These are phyloP conservation scores for Carcina quercana DNA, from an alignment of 2,888 invertebrate species.

Conservation along the genomic window DNA sequence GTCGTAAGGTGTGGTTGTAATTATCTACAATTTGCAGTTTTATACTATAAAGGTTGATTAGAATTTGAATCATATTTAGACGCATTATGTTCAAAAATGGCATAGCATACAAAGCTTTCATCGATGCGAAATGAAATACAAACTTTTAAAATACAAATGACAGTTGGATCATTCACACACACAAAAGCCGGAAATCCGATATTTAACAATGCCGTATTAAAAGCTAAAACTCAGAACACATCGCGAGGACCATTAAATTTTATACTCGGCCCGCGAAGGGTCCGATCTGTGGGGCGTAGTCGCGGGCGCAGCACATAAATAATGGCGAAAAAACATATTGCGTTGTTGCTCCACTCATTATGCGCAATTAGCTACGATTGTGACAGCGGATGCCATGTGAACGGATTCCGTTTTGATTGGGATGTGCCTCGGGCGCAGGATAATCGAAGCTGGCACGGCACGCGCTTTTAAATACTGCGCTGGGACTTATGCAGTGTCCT, in stretches of 20 bases:
- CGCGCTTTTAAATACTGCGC: no score
- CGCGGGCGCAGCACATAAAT: slow-evolving; percentile 46
- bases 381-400: slow-evolving; percentile 61
- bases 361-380: slow-evolving; percentile 73
- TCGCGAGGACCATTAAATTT: slow-evolving; percentile 66
- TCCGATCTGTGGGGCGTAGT: slow-evolving; percentile 48
- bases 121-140: no score
- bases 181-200: slow-evolving; percentile 62
- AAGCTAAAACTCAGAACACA: slow-evolving; percentile 40
- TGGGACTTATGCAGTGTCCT: no score
- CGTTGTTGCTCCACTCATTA: slow-evolving; percentile 66
- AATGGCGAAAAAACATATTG: slow-evolving; percentile 69
- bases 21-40: no score
- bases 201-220: slow-evolving; percentile 48
- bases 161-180: slow-evolving; percentile 26
- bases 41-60: no score
- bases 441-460: no score
- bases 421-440: no score
- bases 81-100: no score
- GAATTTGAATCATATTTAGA: no score
- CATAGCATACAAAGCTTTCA: no score
- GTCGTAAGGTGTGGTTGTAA: no score
- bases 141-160: no score
- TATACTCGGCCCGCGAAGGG: slow-evolving; percentile 62
- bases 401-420: slow-evolving; percentile 50